Evolutionary conservation across 2,888 invertebrate genomes (phyloP).

Genomic region (Heliconius ismenius): DNA sequence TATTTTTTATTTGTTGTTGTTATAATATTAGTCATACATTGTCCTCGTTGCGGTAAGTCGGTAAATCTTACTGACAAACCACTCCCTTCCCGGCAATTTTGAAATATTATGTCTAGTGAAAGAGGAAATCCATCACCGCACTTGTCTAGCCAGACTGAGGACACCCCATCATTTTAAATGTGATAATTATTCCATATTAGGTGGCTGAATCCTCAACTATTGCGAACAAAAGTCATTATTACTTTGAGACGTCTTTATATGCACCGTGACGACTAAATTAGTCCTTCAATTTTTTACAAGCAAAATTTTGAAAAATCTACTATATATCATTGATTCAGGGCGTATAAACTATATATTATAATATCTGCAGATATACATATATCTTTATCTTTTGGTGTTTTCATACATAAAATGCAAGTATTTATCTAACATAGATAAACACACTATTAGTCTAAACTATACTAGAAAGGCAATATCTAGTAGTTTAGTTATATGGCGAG

Average conservation of each 20-base stretch:
- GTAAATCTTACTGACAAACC: neutral
- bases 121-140: slow-evolving; percentile 17
- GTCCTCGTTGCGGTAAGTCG: neutral
- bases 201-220: neutral
- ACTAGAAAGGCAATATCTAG: neutral
- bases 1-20: neutral
- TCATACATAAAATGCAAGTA: neutral
- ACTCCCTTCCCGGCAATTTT: slow-evolving; percentile 11
- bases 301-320: no score
- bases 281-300: no score
- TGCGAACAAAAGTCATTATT: neutral
- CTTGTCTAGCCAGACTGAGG: slow-evolving; percentile 10
- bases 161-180: neutral
- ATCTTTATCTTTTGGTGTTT: neutral
- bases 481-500: slow-evolving; percentile 14
- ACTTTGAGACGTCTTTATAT: neutral
- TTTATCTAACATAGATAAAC: neutral
- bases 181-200: slow-evolving; percentile 7
- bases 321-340: slow-evolving; percentile 25
- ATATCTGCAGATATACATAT: neutral
- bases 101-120: slow-evolving; percentile 9
- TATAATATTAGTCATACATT: slow-evolving; percentile 7
- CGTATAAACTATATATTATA: slow-evolving; percentile 29
- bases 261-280: neutral
- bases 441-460: neutral